Conservation (phyloP, 2,113 vertebrate genomes). For the Mus pahari region DNA sequence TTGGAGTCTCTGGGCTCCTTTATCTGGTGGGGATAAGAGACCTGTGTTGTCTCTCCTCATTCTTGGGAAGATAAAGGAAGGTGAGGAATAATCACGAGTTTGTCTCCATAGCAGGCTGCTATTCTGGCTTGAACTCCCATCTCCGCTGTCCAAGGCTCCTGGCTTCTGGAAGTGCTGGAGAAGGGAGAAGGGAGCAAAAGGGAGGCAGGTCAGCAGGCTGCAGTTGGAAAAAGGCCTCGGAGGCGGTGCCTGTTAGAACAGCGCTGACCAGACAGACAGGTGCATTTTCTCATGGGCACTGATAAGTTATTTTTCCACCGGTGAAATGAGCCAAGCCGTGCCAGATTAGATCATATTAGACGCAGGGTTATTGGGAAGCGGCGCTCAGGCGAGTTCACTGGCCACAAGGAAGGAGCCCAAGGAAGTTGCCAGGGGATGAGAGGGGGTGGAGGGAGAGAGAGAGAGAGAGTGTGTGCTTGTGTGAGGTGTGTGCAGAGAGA, state of each 20-base stretch:
- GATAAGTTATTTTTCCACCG: too few relatives aligned
- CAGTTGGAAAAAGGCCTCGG: not conserved
- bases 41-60: not conserved
- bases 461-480: too few relatives aligned
- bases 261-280: not conserved
- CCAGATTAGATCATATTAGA: too few relatives aligned
- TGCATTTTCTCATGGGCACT: not conserved
- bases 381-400: too few relatives aligned
- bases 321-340: too few relatives aligned
- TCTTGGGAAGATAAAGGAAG: conserved; percentile 15
- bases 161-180: not conserved
- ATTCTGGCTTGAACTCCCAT: not conserved
- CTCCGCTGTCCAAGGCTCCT: not conserved
- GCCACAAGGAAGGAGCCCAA: too few relatives aligned
- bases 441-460: too few relatives aligned
- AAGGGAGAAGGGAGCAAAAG: not conserved
- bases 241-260: not conserved
- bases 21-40: not conserved
- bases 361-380: too few relatives aligned
- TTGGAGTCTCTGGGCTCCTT: not conserved
- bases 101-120: not conserved
- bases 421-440: too few relatives aligned
- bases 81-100: not conserved
- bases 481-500: too few relatives aligned
- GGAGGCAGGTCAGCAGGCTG: not conserved